Evolutionary conservation across 2,797 vertebrate species (phyloP), one percentile per base, ranked within the genome.

Genomic region (Fundulus diaphanus): DNA sequence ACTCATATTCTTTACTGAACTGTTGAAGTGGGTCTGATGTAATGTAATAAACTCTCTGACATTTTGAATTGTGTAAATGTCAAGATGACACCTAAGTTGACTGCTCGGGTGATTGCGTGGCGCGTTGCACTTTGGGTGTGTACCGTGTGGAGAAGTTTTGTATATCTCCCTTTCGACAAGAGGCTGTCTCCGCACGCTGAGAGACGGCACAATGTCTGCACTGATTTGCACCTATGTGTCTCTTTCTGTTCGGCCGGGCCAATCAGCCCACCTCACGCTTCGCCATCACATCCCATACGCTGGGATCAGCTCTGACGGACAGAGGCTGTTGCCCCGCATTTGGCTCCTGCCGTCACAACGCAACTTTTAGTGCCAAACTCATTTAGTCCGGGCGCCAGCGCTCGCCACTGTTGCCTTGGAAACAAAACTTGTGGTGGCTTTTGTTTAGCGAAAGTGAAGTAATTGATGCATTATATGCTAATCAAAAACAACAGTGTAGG

Each of bases 381-480:
- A 91, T 92, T 92, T 92, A 85, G 85, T 90, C 70, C 87, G 75
- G 86, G 87, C 79, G 76, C 85, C 82, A 86, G 91, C 86, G 72
- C 82, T 86, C 81, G 76, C 78, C 72, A 85, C 88, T 80, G 93
- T 94, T 92, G 87, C 93, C 92, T 85, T 94, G 94, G 91, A 91
- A 95, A 94, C 93, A 51, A 91, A 92, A 91, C 88, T 88, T 90
- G 87, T 59, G 79, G 81, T 87, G 69, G 89, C 79, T 83, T 88
- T 79, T 89, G 82, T 89, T 89, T 85, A 77, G 85, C 84, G 81
- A 90, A 93, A 93, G 91, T 89, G 86, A 91, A 88, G 92, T 93
- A 95, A 95, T 94, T 92, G 92, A 94, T 92, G 92, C 92, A 93
- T 94, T 94, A 91, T 94, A 94, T 94, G 92, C 91, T 93, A 93